Percentiles rank a stretch among this genome's conserved stretches.
Evolutionary conservation across 2,113 vertebrate genomes (phyloP).

Genomic region (Rhegmatorhina hoffmannsi): DNA sequence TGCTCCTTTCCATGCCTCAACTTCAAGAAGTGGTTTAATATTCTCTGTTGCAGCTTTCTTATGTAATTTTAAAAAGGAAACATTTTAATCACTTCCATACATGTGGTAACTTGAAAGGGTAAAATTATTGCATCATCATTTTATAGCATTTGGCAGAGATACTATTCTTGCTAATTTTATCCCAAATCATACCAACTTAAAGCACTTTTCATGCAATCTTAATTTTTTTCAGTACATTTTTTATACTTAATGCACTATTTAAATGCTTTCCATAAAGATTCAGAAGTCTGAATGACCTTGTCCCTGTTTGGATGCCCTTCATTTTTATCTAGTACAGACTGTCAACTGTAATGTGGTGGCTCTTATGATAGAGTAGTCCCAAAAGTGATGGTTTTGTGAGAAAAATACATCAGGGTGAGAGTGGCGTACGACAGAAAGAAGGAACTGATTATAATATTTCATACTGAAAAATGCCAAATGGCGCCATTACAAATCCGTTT

Average conservation of each 20-base stretch:
- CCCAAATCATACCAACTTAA: slow-evolving; percentile 35
- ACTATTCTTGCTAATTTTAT: slow-evolving; percentile 53
- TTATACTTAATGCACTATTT: slow-evolving; percentile 22
- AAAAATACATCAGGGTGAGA: slow-evolving; percentile 35
- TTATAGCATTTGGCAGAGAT: slow-evolving; percentile 59
- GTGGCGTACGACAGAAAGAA: not conserved
- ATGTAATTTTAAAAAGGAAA: slow-evolving; percentile 22
- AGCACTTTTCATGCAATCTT: slow-evolving; percentile 33
- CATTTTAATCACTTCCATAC: slow-evolving; percentile 52
- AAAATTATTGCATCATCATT: slow-evolving; percentile 64
- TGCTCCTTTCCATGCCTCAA: slow-evolving; percentile 12
- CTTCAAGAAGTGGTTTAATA: not conserved
- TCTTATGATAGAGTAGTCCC: slow-evolving; percentile 39
- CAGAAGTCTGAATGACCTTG: slow-evolving; percentile 46
- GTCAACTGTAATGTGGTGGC: slow-evolving; percentile 41
- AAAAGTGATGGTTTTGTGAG: slow-evolving; percentile 43
- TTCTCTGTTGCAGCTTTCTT: not conserved
- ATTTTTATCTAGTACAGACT: slow-evolving; percentile 48
- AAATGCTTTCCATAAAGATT: slow-evolving; percentile 28
- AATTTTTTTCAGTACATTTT: not conserved
- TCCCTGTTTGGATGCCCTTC: slow-evolving; percentile 54
- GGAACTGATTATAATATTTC: slow-evolving; percentile 36
- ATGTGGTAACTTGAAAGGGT: slow-evolving; percentile 57
- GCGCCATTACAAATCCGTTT: not conserved
- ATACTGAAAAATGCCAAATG: slow-evolving; percentile 37